Evolutionary conservation across 1,140 invertebrate species (phyloP).

Genomic region (Lasioglossum albipes): DNA sequence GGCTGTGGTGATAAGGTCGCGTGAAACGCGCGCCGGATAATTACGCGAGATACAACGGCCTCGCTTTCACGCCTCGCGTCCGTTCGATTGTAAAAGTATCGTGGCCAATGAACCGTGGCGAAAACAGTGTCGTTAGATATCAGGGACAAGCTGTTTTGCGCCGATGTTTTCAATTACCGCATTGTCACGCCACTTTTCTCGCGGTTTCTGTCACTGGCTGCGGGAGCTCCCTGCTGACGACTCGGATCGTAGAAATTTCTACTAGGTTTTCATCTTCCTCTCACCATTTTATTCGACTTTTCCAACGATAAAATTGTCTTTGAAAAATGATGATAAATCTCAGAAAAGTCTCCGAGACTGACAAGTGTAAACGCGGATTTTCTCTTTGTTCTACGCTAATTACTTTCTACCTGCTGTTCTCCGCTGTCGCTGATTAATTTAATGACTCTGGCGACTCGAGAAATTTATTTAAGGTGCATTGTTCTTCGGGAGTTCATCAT

Average conservation of each 20-base stretch:
- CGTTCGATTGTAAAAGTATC: slow-evolving; percentile 45
- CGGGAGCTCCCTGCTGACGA: not conserved
- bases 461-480: too few species aligned
- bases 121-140: slow-evolving; percentile 39
- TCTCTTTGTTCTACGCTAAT: too few species aligned
- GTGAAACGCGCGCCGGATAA: slow-evolving; percentile 29
- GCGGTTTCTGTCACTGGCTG: not conserved
- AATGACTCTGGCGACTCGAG: too few species aligned
- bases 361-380: too few species aligned
- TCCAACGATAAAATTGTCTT: too few species aligned
- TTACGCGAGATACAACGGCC: slow-evolving; percentile 42
- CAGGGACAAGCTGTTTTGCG: slow-evolving; percentile 13
- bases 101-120: slow-evolving; percentile 42
- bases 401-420: too few species aligned
- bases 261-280: too few species aligned
- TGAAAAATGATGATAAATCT: too few species aligned
- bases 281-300: too few species aligned
- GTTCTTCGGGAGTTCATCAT: too few species aligned
- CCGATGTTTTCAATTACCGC: slow-evolving; percentile 31
- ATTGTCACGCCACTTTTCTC: slow-evolving; percentile 7
- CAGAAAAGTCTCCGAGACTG: too few species aligned
- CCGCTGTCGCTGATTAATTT: too few species aligned
- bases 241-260: not conserved
- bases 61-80: slow-evolving; percentile 45
- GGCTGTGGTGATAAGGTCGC: slow-evolving; percentile 18